Evolutionary conservation across 1,140 invertebrate species (phyloP), one percentile per base, ranked within the genome.

Genomic region (Semibalanus balanoides): DNA sequence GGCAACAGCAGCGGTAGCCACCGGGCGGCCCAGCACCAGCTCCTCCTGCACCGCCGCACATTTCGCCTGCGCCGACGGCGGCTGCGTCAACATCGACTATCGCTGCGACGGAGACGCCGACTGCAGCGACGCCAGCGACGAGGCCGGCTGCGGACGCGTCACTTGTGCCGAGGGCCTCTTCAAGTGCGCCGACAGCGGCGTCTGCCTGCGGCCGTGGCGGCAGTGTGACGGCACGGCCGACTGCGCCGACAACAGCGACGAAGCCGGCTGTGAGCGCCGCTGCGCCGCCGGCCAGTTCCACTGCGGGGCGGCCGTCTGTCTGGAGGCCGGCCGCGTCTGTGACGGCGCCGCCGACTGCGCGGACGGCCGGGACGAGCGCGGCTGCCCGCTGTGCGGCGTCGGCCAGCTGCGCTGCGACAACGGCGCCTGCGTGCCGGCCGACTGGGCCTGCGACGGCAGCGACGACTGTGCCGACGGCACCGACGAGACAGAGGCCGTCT

Each of bases 281-380:
- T 40, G 35, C 17, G 35, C 35, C 35, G 35, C 35, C 35, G 35
- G 35, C 17, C 35, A 40, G 35, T 40, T 40, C 35, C 35, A 40
- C 35, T 40, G 35, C 35, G 35, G 87, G 83, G 92, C 91, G 25
- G 88, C 90, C 80, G 90, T 90, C 78, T 97, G 95, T 84, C 89
- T 96, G 76, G 93, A 95, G 79, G 86, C 88, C 64, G 85, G 86
- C 69, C 87, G 89, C 78, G 93, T 93, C 82, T 96, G 94, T 83
- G 93, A 96, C 84, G 92, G 96, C 83, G 90, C 89, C 81, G 90
- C 94, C 82, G 93, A 96, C 82, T 96, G 93, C 81, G 91, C 89
- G 9, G 94, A 96, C 83, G 93, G 93, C 81, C 93, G 91, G 17
- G 94, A 96, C 83, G 94, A 97, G 83, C 88, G 89, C 79, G 88